Evolutionary conservation across 2,888 invertebrate species (phyloP), one percentile per base, ranked within the genome.

Genomic region (Mythimna loreyi): DNA sequence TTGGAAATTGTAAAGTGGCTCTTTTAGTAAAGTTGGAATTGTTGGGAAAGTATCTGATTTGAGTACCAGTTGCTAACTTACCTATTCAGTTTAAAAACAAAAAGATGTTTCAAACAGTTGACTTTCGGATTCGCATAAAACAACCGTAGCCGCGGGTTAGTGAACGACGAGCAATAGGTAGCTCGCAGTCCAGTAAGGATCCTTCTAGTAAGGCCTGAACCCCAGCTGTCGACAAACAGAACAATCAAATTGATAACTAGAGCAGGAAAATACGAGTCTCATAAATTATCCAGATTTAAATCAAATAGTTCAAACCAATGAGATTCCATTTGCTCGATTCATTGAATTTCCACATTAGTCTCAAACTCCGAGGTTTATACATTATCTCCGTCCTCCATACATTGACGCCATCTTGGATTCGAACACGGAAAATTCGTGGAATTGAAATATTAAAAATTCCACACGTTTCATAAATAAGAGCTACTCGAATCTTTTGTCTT

Each of bases 341-440:
- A 47, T 53, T 47, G 30, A 57, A 52, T 19, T 23, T 52, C 23
- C 5, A 40, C 21, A n/a, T 57, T 50, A 72, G 36, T 52, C 50
- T 47, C 6, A 55, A 33, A 36, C 11, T 43, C n/a, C 21, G 1
- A 13, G 21, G 43, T 19, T 57, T 33, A 25, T 25, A 33, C 21
- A 36, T 28, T 8, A 43, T 40, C 11, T 56, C 3, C n/a, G 52
- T 28, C 21, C 16, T 16, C 23, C 11, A 52, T 40, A 30, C 21
- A 19, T 49, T 13, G 36, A 3, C 21, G 19, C 40, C 52, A 66
- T 25, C 5, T 33, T 63, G 30, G 8, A 43, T 30, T 63, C 1
- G n/a, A 65, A 72, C 56, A 40, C 21, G 40, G 13, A 53, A 40
- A 47, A 52, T 47, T 72, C 25, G 28, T 21, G 23, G 7, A 47